A percentile compares a stretch with the other conserved stretches of the same genome.
Evolutionary conservation across 2,113 vertebrate species (phyloP).

Genomic region (Protobothrops flavoviridis): DNA sequence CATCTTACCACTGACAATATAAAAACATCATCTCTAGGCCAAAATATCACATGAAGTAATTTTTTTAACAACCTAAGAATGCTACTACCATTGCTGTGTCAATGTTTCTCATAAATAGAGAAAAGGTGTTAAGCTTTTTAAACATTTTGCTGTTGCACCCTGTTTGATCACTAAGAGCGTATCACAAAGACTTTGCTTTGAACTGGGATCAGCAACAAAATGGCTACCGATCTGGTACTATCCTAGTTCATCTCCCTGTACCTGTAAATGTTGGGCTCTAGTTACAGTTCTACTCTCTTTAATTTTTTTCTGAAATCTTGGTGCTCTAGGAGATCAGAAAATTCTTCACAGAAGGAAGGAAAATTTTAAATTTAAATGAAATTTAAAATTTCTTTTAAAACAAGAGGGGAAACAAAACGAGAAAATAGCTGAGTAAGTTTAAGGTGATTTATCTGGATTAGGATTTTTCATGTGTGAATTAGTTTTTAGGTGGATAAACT

Average conservation of each 20-base stretch:
- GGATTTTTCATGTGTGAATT: neutral
- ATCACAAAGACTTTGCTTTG: neutral
- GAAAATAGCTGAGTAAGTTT: neutral
- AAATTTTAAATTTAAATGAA: too few relatives aligned
- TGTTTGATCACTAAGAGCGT: neutral
- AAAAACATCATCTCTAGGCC: neutral
- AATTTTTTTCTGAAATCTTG: neutral
- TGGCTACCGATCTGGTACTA: neutral
- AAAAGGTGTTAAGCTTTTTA: neutral
- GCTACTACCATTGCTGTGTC: neutral
- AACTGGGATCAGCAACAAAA: neutral
- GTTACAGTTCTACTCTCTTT: neutral
- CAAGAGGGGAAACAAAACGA: neutral
- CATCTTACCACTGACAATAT: neutral
- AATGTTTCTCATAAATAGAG: neutral
- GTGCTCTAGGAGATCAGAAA: neutral
- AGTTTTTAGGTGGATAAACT: neutral
- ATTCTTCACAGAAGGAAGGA: neutral
- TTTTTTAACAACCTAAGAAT: neutral
- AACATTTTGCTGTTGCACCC: neutral
- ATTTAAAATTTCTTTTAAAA: neutral
- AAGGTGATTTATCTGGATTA: neutral
- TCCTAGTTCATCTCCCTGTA: neutral
- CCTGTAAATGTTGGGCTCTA: neutral
- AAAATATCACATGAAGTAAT: neutral